Conservation (phyloP, 2,797 vertebrate genomes). For the Neoniphon sammara region DNA sequence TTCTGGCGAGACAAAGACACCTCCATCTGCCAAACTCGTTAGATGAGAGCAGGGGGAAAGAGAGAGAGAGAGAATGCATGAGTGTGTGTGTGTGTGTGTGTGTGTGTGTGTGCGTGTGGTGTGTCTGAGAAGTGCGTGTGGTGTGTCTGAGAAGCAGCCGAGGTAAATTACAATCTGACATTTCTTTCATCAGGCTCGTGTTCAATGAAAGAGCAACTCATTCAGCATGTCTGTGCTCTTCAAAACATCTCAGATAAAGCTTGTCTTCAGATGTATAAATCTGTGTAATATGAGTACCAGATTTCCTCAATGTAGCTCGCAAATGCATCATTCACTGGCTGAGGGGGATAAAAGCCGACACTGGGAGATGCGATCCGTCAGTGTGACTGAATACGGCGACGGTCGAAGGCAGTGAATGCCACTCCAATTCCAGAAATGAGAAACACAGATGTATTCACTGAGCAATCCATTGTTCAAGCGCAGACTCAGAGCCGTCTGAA, state of each 20-base stretch:
- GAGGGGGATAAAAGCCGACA: constrained; percentile 48
- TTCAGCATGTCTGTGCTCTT: constrained; percentile 57
- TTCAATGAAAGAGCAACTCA: constrained; percentile 56
- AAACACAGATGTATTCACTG: constrained; percentile 55
- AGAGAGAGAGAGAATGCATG: constrained; percentile 1
- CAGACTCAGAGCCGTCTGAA: constrained; percentile 17
- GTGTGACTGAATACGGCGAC: constrained; percentile 47
- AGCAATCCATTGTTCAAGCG: constrained; percentile 1
- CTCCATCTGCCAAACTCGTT: constrained; percentile 70
- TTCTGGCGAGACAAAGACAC: constrained; percentile 75
- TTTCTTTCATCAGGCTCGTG: constrained; percentile 66
- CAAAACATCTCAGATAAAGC: constrained; percentile 65
- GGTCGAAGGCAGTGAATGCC: constrained; percentile 22
- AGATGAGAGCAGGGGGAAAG: constrained; percentile 44
- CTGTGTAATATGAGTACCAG: constrained; percentile 59
- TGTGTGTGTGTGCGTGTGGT: constrained; percentile 13
- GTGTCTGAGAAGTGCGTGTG: constrained; percentile 9
- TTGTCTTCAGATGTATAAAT: constrained; percentile 67
- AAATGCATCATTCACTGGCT: constrained; percentile 55
- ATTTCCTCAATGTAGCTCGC: constrained; percentile 43
- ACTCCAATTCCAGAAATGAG: constrained; percentile 38
- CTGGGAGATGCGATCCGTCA: constrained; percentile 52
- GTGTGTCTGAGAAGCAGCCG: constrained; percentile 25
- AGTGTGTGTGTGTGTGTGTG: constrained; percentile 24
- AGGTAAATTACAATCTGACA: constrained; percentile 65